Evolutionary conservation across 2,797 vertebrate species (phyloP), one percentile per base, ranked within the genome.

Genomic region (Tokudaia tokunoshimensis): DNA sequence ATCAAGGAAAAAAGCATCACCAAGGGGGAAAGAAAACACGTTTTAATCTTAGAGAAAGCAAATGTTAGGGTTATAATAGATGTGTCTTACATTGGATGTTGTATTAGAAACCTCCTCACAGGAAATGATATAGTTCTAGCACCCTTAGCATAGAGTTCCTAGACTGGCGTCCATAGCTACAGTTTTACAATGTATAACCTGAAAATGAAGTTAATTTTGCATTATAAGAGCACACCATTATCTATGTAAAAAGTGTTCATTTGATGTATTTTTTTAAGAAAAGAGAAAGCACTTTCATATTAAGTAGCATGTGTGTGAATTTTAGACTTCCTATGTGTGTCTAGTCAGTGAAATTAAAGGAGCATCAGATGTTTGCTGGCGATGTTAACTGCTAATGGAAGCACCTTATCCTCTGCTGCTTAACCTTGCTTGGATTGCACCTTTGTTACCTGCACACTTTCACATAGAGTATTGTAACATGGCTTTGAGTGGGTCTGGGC

Each of bases 401-500:
- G 98, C 99, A 99, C 99, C 98, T 99, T 99, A 99, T 98, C 98
- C 93, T 98, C 98, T 99, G 98, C 98, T 99, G 98, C 99, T 98
- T 98, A 98, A 97, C 98, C 88, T 98, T 98, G 98, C 98, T 98
- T 99, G 98, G 98, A 98, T 98, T 98, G 98, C 98, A 99, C 99
- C 98, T 98, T 98, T 98, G 98, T 98, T 98, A 98, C 81, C 98
- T 97, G 98, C 98, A 98, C 98, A 98, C 98, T 98, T 98, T 98
- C 98, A 98, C 97, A 97, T 92, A 96, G 97, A 98, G 87, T 98
- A 95, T 98, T 98, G 96, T 98, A 97, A 96, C 97, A 92, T 97
- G 98, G 96, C 98, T 98, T 98, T 96, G 94, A 94, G 97, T 98
- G 97, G 97, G 98, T 98, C 98, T 98, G 97, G 97, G 97, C 97